phyloP scores from a whole-genome alignment of 1,140 invertebrate species.

The Cryptotermes secundus region DNA sequence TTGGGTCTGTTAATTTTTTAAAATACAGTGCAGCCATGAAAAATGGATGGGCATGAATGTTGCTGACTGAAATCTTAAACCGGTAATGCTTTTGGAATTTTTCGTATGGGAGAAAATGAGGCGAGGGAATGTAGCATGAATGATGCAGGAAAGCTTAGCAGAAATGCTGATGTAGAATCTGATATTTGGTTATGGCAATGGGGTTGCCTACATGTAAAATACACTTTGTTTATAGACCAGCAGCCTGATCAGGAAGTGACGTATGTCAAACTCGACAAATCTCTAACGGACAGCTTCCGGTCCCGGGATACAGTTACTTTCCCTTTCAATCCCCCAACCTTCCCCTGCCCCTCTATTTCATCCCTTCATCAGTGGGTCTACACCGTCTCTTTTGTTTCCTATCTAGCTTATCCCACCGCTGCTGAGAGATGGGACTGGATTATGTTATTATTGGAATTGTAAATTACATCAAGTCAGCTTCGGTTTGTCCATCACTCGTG shows the following conservation, averaged over 20 bases:
- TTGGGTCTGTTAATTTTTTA: background rate
- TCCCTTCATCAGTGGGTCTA: background rate
- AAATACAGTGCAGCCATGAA: background rate
- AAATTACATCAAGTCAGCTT: slow-evolving; percentile 9
- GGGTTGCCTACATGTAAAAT: background rate
- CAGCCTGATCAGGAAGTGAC: slow-evolving; percentile 1
- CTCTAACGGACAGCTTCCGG: slow-evolving; percentile 7
- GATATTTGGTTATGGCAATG: background rate
- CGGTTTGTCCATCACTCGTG: background rate
- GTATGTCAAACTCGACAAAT: background rate
- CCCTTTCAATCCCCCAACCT: background rate
- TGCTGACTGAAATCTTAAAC: background rate
- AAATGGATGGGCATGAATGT: background rate
- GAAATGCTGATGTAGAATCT: background rate
- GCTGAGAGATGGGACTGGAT: background rate
- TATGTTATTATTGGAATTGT: slow-evolving; percentile 18
- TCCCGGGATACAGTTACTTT: slow-evolving; percentile 5
- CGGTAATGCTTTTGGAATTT: slow-evolving; percentile 9
- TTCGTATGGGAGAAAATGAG: background rate
- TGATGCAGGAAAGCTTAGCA: background rate
- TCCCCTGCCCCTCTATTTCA: background rate
- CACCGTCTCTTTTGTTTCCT: slow-evolving; percentile 10
- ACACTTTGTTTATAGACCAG: background rate
- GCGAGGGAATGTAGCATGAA: background rate
- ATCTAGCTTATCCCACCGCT: background rate